Evolutionary conservation across 2,888 invertebrate species (phyloP).

Genomic region (Polydrusus cervinus): DNA sequence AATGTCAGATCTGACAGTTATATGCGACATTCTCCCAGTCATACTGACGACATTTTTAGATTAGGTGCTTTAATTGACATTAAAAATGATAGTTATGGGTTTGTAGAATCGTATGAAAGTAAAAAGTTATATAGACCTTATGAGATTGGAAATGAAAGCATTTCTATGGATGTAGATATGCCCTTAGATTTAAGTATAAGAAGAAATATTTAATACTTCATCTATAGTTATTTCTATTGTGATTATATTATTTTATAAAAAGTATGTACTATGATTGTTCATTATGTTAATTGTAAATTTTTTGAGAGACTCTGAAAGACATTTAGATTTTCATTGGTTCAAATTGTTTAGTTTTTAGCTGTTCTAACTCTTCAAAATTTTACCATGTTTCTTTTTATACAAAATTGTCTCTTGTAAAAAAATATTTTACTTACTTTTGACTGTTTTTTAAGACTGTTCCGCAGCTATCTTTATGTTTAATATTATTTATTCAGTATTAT

Average conservation of each 20-base stretch:
- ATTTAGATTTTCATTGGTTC: neutral
- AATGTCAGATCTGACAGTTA: slow-evolving; percentile 39
- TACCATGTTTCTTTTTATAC: neutral
- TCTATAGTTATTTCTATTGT: slow-evolving; percentile 14
- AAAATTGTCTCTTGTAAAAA: neutral
- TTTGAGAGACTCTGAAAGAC: neutral
- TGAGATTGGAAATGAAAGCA: slow-evolving; percentile 55
- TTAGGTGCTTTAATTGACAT: slow-evolving; percentile 63
- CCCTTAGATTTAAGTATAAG: slow-evolving; percentile 77
- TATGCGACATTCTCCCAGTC: slow-evolving; percentile 49
- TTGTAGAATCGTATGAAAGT: slow-evolving; percentile 42
- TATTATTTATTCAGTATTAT: slow-evolving; percentile 54
- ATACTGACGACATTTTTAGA: slow-evolving; percentile 60
- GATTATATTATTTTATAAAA: slow-evolving; percentile 18
- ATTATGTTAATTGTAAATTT: neutral
- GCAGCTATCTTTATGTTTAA: slow-evolving; percentile 20
- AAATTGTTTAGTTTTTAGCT: too few relatives aligned
- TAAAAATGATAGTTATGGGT: slow-evolving; percentile 50
- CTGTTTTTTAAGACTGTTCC: slow-evolving; percentile 40
- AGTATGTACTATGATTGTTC: neutral
- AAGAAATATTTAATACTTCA: slow-evolving; percentile 40
- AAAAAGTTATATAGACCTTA: slow-evolving; percentile 53
- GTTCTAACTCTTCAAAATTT: too few relatives aligned
- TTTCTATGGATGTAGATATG: slow-evolving; percentile 69
- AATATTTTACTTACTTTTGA: slow-evolving; percentile 59